Evolutionary conservation across 2,888 invertebrate species (phyloP), one percentile per base, ranked within the genome.

Genomic region (Biston stratarius): DNA sequence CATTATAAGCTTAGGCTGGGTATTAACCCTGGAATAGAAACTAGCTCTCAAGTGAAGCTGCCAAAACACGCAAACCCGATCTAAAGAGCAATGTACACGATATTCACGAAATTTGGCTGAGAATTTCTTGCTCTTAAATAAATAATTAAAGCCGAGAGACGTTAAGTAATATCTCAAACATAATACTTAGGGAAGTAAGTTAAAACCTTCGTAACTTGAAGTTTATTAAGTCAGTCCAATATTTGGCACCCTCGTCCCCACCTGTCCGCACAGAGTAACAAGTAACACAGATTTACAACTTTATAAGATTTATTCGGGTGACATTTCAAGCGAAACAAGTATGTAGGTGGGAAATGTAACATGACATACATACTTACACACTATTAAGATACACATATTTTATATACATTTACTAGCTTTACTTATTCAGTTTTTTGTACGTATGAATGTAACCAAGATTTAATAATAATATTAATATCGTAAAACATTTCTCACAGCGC

Each of bases 181-280:
- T 45, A 47, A 59, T 40, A 58, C 58, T 64, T 36, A 49, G 15
- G 51, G 47, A 55, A 55, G 33, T 58, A 58, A 58, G 38, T 58
- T 48, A 38, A 57, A 34, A 15, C 47, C 48, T 38, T 48, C 49
- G 14, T 53, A 47, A 56, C 57, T 61, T 58, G 15, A 67, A 58
- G 57, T 15, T 67, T 61, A 65, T 65, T 56, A 61, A 58, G 67
- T 59, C 61, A 44, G 11, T 11, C 42, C 67, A 62, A 58, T 57
- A 47, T 58, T 61, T 53, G 47, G 12, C 58, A 53, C 67, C 62
- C 67, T 62, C 52, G 44, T 67, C 62, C 57, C n/a, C 51, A 53
- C 52, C 67, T 67, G 62, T 48, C 42, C 7, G 10, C 15, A 6
- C 9, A 15, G 42, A 53, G 2, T 33, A 55, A 33, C 3, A 15